A percentile compares a stretch with the other conserved stretches of the same genome.
Conservation (phyloP, 2,888 invertebrate genomes). For the Caprella mutica region DNA sequence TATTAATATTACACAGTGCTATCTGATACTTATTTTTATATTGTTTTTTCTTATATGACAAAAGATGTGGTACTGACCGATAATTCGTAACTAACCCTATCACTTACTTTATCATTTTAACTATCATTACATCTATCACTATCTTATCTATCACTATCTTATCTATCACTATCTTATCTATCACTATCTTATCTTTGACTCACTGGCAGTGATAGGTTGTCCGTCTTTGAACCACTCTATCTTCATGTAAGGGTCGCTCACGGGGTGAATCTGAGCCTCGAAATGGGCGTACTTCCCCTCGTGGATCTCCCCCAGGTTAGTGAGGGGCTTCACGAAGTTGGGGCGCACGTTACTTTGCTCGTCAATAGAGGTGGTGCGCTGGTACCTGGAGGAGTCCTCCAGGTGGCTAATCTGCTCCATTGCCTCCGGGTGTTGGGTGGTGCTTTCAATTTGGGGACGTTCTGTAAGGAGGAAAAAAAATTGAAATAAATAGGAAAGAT, state of each 20-base stretch:
- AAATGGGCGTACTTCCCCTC: slow-evolving; percentile 87
- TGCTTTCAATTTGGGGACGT: slow-evolving; percentile 70
- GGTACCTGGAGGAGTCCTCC: slow-evolving; percentile 59
- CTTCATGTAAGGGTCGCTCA: slow-evolving; percentile 84
- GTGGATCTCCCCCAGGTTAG: slow-evolving; percentile 71
- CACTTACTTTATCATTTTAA: too few species aligned
- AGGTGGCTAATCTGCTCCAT: slow-evolving; percentile 34
- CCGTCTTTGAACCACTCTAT: slow-evolving; percentile 93
- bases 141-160: too few species aligned
- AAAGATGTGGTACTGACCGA: too few species aligned
- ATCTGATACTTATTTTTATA: too few species aligned
- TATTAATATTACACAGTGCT: too few species aligned
- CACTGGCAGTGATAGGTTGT: slow-evolving; percentile 80
- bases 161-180: too few species aligned
- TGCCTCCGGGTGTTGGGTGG: slow-evolving; percentile 82
- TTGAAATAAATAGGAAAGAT: too few species aligned
- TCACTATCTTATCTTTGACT: too few species aligned
- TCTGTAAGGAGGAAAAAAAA: too few species aligned
- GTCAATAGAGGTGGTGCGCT: slow-evolving; percentile 63
- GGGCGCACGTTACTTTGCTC: slow-evolving; percentile 69
- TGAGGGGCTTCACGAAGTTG: slow-evolving; percentile 74
- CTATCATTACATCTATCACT: too few species aligned
- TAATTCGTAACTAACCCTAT: too few species aligned
- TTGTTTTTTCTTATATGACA: too few species aligned
- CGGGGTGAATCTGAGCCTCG: slow-evolving; percentile 81